Base-by-base conservation (phyloP, 2,113 vertebrate genomes). In the Orcinus orca region DNA sequence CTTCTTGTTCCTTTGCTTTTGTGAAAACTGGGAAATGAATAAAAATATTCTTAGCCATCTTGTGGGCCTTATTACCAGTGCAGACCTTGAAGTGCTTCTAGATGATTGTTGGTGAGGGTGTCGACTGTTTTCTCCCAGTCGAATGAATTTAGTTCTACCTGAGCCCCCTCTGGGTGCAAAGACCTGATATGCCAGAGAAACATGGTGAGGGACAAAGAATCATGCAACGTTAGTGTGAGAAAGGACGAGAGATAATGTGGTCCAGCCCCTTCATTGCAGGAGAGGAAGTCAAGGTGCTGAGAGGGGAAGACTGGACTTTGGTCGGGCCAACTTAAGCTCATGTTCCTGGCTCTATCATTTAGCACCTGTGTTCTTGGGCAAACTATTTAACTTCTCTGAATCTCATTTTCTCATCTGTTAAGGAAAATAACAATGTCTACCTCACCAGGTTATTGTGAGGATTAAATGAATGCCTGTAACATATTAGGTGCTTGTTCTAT, bases 391-490 rank as follows among this genome's bases (percentile, higher is more conserved):
- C 73, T 20, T 88, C 44, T 74, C 92, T 86, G 67, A 80, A 20
- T 80, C 76, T 85, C 33, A 8, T 81, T 93, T 96, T 80, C 58
- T 97, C 80, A 62, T 83, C 26, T 31, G 14, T 29, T 47, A 29
- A 86, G 41, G 83, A 44, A 97, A 68, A 86, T 74, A 95, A 50
- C 71, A 63, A 1, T 55, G 31, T 81, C 36, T 95, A 47, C 18
- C 65, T 65, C 70, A 83, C 60, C 58, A 41, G 20, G 29, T 84
- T 58, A 36, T 55, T 71, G 47, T 17, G 50, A 95, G 60, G 13
- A 91, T 65, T 85, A 96, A 94, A 82, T 94, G 89, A 95, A 84
- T 65, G 47, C 44, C 92, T 93, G 2, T 81, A 92, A 44, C 81
- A 18, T 62, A 62, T 62, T 82, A 81, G n/a, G 50, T 60, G 50